Percentiles rank a stretch among this genome's conserved stretches.
Conservation (phyloP, 2,888 invertebrate genomes). For the Sisyra nigra region DNA sequence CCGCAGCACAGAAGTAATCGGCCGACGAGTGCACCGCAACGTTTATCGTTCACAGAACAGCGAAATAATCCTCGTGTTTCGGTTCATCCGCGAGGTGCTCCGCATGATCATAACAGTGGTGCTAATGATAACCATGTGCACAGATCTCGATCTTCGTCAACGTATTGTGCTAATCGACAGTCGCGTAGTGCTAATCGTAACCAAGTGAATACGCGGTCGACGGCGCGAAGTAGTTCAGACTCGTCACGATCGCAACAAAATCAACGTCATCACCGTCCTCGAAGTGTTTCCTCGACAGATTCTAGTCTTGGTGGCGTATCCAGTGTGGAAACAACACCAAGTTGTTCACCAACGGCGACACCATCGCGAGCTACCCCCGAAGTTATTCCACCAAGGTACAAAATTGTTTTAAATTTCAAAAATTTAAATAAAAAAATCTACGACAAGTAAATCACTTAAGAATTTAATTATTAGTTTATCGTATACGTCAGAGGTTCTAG, state of each 20-base stretch:
- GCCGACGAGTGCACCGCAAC: constrained; percentile 12
- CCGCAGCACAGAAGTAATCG: constrained; percentile 8
- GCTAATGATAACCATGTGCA: constrained; percentile 7
- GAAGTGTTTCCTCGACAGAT: constrained; percentile 26
- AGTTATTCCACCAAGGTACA: neutral
- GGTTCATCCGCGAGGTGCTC: constrained; percentile 4
- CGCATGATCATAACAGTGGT: constrained; percentile 3
- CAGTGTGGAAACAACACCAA: constrained; percentile 24
- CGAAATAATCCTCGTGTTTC: neutral
- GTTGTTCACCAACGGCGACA: constrained; percentile 16
- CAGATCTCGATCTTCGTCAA: constrained; percentile 16
- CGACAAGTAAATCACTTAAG: too few species aligned
- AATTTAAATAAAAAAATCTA: too few species aligned
- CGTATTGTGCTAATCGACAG: constrained; percentile 11
- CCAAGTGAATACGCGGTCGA: constrained; percentile 18
- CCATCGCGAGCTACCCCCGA: constrained; percentile 3
- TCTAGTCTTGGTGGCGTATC: constrained; percentile 22
- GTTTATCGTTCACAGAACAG: constrained; percentile 11
- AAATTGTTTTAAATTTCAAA: too few species aligned
- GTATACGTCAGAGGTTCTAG: too few species aligned
- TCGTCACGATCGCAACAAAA: constrained; percentile 20
- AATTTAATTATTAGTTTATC: too few species aligned
- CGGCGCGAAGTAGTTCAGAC: constrained; percentile 18
- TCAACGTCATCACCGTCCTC: constrained; percentile 14
- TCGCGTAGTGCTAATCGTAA: constrained; percentile 15